Conservation (phyloP, 2,797 vertebrate genomes). For the Propithecus deckenii region DNA sequence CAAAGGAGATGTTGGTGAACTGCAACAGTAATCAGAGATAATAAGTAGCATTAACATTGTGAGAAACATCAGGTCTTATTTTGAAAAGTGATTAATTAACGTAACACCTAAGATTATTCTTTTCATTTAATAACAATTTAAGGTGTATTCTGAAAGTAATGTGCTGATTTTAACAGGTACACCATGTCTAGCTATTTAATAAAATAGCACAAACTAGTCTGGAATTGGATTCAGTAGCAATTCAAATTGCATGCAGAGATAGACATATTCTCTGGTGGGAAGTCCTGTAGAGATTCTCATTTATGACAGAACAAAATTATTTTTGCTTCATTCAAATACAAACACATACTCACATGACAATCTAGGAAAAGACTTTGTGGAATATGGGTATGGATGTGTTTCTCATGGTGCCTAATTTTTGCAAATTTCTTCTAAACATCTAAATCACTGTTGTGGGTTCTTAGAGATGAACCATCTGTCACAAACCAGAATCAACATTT, state of each 20-base stretch:
- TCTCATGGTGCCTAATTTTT: slow-evolving; percentile 42
- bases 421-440: background rate
- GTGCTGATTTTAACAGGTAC: background rate
- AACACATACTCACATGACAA: background rate
- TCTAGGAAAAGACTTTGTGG: slow-evolving; percentile 26
- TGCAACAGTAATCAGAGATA: background rate
- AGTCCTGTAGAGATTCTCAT: slow-evolving; percentile 64
- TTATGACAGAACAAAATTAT: slow-evolving; percentile 28
- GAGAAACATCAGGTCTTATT: slow-evolving; percentile 4
- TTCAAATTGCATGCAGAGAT: slow-evolving; percentile 14
- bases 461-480: slow-evolving; percentile 58
- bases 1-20: background rate
- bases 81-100: slow-evolving; percentile 2
- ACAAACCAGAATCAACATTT: slow-evolving; percentile 46
- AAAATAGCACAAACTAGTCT: slow-evolving; percentile 25
- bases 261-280: slow-evolving; percentile 20
- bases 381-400: slow-evolving; percentile 2
- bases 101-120: background rate
- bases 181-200: slow-evolving; percentile 37
- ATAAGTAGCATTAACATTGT: background rate
- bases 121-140: slow-evolving; percentile 44
- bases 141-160: background rate
- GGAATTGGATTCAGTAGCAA: slow-evolving; percentile 37
- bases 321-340: slow-evolving; percentile 50
- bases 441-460: slow-evolving; percentile 38